A percentile compares a stretch with the other conserved stretches of the same genome.
Evolutionary conservation across 2,113 vertebrate species (phyloP).

Genomic region (Macheiramphus alcinus): DNA sequence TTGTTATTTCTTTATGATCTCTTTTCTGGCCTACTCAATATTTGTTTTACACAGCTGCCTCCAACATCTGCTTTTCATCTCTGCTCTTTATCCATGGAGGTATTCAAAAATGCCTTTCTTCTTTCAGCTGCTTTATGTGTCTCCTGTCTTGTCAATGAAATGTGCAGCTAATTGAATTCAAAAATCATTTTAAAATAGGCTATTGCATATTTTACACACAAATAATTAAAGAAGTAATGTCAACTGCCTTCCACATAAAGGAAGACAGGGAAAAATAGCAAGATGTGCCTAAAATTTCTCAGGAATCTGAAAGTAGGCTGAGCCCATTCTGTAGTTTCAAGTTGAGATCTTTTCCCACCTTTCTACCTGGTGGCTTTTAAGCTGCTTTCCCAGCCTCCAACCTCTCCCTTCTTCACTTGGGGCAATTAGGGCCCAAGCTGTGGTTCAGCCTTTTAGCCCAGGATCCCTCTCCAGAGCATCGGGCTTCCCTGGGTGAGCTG

Average conservation of each 20-base stretch:
- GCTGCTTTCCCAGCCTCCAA: not conserved
- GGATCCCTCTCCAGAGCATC: not conserved
- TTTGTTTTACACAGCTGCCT: conserved; percentile 40
- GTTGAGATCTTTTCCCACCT: not conserved
- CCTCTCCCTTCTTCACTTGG: not conserved
- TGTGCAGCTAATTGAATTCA: not conserved
- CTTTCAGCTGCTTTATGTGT: not conserved
- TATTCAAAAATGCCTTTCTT: conserved; percentile 8
- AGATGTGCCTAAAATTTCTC: not conserved
- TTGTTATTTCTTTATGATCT: not conserved
- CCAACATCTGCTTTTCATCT: conserved; percentile 58
- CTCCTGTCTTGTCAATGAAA: not conserved
- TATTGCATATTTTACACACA: not conserved
- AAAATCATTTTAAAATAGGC: not conserved
- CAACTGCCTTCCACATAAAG: not conserved
- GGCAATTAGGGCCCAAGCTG: not conserved
- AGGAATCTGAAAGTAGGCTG: not conserved
- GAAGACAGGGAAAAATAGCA: not conserved
- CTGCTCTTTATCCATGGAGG: not conserved
- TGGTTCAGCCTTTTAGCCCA: not conserved
- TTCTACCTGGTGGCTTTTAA: not conserved
- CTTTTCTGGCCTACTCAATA: not conserved
- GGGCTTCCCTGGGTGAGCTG: not conserved
- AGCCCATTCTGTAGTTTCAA: not conserved
- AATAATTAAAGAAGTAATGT: not conserved